Evolutionary conservation across 2,888 invertebrate species (phyloP).

Genomic region (Trachelus iudaicus): DNA sequence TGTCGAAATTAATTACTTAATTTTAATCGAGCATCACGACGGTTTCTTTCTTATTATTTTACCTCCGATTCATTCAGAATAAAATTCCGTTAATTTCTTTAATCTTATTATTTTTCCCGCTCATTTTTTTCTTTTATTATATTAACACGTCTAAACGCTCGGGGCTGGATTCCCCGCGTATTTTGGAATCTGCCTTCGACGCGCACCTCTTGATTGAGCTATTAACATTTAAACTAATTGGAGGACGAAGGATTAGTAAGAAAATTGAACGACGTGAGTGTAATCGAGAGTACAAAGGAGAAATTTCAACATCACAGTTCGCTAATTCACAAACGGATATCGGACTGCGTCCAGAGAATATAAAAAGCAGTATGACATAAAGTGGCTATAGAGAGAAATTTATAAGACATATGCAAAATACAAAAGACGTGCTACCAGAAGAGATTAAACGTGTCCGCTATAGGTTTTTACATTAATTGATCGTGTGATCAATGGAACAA

Average conservation of each 20-base stretch:
- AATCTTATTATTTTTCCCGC: background rate
- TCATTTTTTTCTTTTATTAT: background rate
- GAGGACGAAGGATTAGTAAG: background rate
- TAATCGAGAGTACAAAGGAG: background rate
- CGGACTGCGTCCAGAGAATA: background rate
- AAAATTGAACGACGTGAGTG: background rate
- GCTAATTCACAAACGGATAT: background rate
- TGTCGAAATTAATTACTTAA: background rate
- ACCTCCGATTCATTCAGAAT: background rate
- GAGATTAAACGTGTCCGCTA: background rate
- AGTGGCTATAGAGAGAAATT: background rate
- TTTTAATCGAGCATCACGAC: background rate
- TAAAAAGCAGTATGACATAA: background rate
- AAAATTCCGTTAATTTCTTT: background rate
- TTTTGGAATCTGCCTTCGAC: background rate
- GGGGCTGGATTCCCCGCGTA: background rate
- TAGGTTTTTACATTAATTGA: background rate
- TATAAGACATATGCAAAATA: background rate
- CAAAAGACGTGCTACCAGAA: background rate
- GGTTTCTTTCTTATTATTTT: background rate
- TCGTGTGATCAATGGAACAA: background rate
- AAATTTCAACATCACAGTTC: background rate
- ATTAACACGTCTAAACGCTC: background rate
- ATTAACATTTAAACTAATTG: background rate
- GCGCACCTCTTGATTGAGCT: background rate